A percentile compares a stretch with the other conserved stretches of the same genome.
phyloP scores from a whole-genome alignment of 2,113 vertebrate species.

The Kobus ellipsiprymnus region DNA sequence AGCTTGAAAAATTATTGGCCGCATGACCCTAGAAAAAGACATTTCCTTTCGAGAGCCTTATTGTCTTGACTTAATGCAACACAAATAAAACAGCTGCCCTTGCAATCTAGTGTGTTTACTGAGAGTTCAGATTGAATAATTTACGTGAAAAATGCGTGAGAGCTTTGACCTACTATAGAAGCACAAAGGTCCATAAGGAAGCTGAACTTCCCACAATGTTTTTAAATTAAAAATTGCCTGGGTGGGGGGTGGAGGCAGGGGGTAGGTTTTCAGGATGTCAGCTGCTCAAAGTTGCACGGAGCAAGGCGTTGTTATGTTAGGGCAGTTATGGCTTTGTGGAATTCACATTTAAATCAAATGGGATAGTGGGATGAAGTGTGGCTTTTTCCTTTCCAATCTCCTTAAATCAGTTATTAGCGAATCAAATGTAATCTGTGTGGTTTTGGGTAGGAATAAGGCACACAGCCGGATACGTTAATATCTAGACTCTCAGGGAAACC shows the following conservation, averaged over 20 bases:
- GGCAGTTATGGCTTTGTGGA: background rate
- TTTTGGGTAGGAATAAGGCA: background rate
- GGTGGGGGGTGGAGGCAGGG: background rate
- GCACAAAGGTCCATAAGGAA: background rate
- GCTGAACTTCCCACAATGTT: background rate
- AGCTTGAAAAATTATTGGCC: background rate
- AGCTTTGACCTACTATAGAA: background rate
- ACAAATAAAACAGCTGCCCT: background rate
- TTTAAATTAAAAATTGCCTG: background rate
- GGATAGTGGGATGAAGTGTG: background rate
- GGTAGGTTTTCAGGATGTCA: background rate
- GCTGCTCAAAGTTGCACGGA: background rate
- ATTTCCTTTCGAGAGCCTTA: background rate
- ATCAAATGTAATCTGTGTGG: background rate
- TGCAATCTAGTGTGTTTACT: background rate
- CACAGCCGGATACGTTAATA: background rate
- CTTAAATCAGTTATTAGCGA: background rate
- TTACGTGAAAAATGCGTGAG: background rate
- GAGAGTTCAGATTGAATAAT: background rate
- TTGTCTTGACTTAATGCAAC: background rate
- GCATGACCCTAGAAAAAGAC: background rate
- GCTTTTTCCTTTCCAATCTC: background rate
- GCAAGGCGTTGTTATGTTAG: background rate
- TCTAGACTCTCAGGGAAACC: background rate
- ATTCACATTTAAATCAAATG: background rate